These are phyloP conservation scores for Malthinus flaveolus DNA, from an alignment of 2,888 invertebrate genomes.

Conservation along the genomic window DNA sequence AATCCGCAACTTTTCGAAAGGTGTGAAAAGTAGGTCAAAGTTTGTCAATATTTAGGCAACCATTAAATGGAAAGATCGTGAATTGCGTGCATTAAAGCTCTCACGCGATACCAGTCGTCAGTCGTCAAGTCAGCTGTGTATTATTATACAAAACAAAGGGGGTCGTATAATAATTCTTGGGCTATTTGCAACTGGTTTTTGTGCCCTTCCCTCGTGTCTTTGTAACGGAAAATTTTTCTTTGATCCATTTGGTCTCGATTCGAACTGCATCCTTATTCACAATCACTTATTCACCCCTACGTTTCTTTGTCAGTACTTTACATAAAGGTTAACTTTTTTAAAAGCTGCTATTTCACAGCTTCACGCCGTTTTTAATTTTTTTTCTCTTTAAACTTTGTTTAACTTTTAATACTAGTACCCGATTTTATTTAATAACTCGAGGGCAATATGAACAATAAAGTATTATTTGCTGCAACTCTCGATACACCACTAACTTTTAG, in stretches of 20 bases:
- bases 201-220: conserved; percentile 13
- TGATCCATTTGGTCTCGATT: conserved; percentile 2
- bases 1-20: conserved; percentile 13
- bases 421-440: no score
- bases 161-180: conserved; percentile 24
- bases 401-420: no score
- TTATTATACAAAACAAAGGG: conserved; percentile 26
- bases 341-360: background rate
- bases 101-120: conserved; percentile 27
- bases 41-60: conserved; percentile 37
- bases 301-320: conserved; percentile 7
- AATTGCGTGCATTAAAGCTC: conserved; percentile 28
- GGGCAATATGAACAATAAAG: no score
- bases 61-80: conserved; percentile 29
- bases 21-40: conserved; percentile 36
- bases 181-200: conserved; percentile 24
- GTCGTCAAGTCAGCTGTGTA: conserved; percentile 27
- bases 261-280: conserved; percentile 8
- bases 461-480: no score
- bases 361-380: no score
- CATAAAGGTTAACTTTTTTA: background rate
- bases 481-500: no score
- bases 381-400: no score
- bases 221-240: conserved; percentile 25
- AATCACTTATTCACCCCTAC: background rate